Base-by-base conservation (phyloP, 2,113 vertebrate genomes). In the Arvicanthis niloticus region DNA sequence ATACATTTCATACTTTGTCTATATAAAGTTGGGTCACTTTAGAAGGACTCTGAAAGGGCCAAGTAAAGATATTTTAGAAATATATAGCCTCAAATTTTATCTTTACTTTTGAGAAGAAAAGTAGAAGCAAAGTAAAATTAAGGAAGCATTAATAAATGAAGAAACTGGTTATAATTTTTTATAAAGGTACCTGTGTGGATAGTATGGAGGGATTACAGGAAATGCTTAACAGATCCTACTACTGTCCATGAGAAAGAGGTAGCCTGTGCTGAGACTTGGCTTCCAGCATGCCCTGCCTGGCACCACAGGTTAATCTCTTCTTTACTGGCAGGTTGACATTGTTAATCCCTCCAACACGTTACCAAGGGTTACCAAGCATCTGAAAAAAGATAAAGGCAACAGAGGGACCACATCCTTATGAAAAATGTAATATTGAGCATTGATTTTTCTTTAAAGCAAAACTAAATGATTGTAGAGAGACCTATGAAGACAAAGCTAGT, bases 31-130 rank as follows among this genome's bases (percentile, higher is more conserved):
- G 51, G 24, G 31, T 85, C 67, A 90, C 34, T 88, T 91, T 90
- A 62, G 42, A 78, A 93, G 76, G 76, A 93, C 58, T 62, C 48
- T 75, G 19, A 86, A 48, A 91, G 34, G 37, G 9, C 56, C 68
- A 76, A 95, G 24, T 51, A 58, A n/a, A 94, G 24, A 51, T 19
- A 40, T 34, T 77, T 81, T 76, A 77, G 73, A 91, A 93, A 91
- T 56, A 17, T 3, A 45, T 67, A 26, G 34, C 56, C 31, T 91
- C 40, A 94, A 58, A 82, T n/a, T 88, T 92, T 94, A 95, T 29
- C 13, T 42, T 58, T 29, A 42, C 58, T 78, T 40, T 78, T 82
- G 60, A 77, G n/a, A 82, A 73, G 51, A 81, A 93, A 89, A 95
- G 62, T 48, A 22, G 26, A 85, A n/a, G 80, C 76, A n/a, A 93